A percentile compares a stretch with the other conserved stretches of the same genome.
Conservation (phyloP, 2,113 vertebrate species). For the Desmodus rotundus region DNA sequence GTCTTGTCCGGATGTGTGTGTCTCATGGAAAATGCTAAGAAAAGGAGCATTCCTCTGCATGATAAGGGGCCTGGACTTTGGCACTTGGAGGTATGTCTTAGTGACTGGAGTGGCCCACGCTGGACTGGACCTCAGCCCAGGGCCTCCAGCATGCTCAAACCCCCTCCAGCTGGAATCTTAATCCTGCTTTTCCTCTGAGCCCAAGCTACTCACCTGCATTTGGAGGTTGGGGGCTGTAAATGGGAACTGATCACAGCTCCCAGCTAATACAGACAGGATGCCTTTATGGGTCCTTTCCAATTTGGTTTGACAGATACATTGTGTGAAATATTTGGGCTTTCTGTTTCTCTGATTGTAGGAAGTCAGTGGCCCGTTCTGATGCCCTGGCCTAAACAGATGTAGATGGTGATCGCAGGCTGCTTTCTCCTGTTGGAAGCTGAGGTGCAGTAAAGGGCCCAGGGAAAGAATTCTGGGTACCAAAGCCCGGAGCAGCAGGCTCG, state of each 20-base stretch:
- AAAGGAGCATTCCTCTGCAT: not conserved
- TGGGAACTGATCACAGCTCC: accelerated
- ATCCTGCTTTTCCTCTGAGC: not conserved
- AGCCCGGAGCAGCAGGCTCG: not conserved
- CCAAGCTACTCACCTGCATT: no score
- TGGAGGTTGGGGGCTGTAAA: no score
- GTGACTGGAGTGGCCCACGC: not conserved
- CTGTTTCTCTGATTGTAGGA: not conserved
- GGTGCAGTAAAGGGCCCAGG: not conserved
- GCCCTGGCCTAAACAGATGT: not conserved
- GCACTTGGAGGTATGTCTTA: not conserved
- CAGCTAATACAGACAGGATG: no score
- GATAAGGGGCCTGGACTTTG: not conserved
- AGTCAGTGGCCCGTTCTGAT: not conserved
- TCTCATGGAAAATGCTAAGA: not conserved
- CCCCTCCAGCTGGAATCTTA: not conserved
- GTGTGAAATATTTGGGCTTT: not conserved
- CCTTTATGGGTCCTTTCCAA: not conserved
- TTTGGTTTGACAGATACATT: accelerated
- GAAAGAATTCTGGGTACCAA: not conserved
- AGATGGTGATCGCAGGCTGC: no score
- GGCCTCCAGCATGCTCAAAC: accelerated
- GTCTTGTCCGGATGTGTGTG: not conserved
- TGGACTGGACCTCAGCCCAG: not conserved
- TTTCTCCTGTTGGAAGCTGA: no score